Evolutionary conservation across 2,113 vertebrate species (phyloP), one percentile per base, ranked within the genome.

Genomic region (Ellobius talpinus): DNA sequence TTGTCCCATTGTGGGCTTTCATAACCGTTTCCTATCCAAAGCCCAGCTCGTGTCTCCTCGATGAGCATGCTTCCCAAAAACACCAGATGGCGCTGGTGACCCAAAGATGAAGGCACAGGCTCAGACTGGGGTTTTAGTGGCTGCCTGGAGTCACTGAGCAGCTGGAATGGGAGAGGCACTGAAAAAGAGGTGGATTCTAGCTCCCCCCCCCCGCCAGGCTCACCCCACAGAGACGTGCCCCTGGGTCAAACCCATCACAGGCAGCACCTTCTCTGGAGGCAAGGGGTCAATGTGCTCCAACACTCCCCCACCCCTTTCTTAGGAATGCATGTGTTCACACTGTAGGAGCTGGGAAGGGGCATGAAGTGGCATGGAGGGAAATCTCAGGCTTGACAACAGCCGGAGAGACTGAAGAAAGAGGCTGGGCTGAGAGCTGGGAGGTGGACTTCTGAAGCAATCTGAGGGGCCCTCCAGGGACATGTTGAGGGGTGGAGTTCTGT

Each of bases 171-270:
- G 50, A 58, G 78, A 76, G 74, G 36, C n/a, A 66, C n/a, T 24
- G 68, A 74, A 50, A 47, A 78, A 92, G 66, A 82, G 61, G 92
- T 3, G 2, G 90, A 45, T 52, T 81, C 68, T 81, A 29, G 84
- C 36, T 23, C 36, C 87, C 70, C 36, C 87, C 70, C 42, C 17
- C 65, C 1, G 58, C 87, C 90, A 8, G 74, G 66, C 76, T 94
- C 89, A 81, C 96, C 90, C 96, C 47, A 52, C 85, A 87, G 96
- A 94, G 96, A 96, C 50, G 5, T 90, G 95, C 72, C 86, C 97
- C 77, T 6, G 55, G 94, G 97, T 98, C 97, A 98, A 97, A 97
- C 82, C 96, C 91, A 97, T 98, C 97, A 97, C 91, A 87, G 85
- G 95, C 95, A 97, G 91, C 89, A 87, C 89, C 86, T 90, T 93